These are phyloP conservation scores for Drosophila repleta DNA, from an alignment of 1,140 invertebrate genomes.

Conservation along the genomic window DNA sequence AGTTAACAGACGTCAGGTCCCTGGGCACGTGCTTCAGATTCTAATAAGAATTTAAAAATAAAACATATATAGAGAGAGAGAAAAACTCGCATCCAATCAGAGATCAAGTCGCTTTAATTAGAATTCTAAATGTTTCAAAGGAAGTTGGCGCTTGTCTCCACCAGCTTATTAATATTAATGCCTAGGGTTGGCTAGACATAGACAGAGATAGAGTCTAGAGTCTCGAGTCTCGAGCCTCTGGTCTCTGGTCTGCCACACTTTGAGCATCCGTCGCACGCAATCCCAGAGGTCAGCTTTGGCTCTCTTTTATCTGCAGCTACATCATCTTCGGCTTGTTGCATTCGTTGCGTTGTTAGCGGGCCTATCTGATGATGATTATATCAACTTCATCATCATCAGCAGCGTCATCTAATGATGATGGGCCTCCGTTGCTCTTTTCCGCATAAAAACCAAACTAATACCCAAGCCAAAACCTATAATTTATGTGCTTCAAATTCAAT, in stretches of 20 bases:
- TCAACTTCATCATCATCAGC: constrained; percentile 14
- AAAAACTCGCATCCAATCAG: constrained; percentile 50
- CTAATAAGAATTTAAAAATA: constrained; percentile 32
- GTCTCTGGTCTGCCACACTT: constrained; percentile 65
- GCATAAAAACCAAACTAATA: constrained; percentile 70
- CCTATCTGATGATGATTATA: constrained; percentile 37
- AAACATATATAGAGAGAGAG: constrained; percentile 23
- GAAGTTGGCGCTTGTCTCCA: constrained; percentile 73
- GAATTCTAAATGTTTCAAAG: constrained; percentile 81
- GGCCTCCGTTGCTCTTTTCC: constrained; percentile 51
- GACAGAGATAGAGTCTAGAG: constrained; percentile 3
- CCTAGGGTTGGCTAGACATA: constrained; percentile 51
- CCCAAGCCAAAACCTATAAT: constrained; percentile 69
- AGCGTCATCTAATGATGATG: constrained; percentile 57
- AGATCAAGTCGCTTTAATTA: constrained; percentile 80
- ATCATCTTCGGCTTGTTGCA: constrained; percentile 47
- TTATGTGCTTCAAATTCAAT: constrained; percentile 79
- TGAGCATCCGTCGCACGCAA: constrained; percentile 43
- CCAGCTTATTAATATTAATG: constrained; percentile 74
- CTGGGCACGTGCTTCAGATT: constrained; percentile 67
- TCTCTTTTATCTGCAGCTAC: constrained; percentile 39
- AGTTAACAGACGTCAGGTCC: constrained; percentile 45
- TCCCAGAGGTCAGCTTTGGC: constrained; percentile 50
- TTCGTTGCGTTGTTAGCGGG: constrained; percentile 17
- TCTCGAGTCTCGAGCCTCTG: no score